Base-by-base conservation (phyloP, 2,113 vertebrate genomes). In the Buteo buteo region DNA sequence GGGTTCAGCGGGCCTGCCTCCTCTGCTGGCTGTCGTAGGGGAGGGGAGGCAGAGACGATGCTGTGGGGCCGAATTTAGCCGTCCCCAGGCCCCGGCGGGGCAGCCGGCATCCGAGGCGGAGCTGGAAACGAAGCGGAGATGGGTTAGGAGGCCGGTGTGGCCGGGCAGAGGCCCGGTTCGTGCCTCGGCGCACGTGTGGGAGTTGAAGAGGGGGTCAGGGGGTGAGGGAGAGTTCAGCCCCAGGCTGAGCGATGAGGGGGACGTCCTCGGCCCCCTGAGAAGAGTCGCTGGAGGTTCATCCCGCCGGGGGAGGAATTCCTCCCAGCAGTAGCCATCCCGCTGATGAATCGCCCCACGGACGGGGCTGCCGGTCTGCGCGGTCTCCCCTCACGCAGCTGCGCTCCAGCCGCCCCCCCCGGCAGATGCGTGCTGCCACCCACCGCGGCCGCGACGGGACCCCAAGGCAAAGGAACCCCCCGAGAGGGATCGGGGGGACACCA, bases 191-290 rank as follows among this genome's bases (percentile, higher is more conserved):
- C 83, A 6, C 13, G 72, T 70, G 94, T 47, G 73, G 64, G 97
- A 98, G 98, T 97, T 98, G 98, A 98, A 93, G n/a, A 91, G 34
- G 67, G 96, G 99, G 98, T 98, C 98, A 98, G 86, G 93, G 86
- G 98, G 98, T 99, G 98, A 99, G 90, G 49, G 71, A 83, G 97
- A 99, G 98, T 98, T 99, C 98, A 98, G 88, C 67, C 87, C 64
- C 88, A 25, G 87, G 93, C 82, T 98, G 98, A 98, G 96, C 15
- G 54, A 97, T 93, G 50, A 85, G 77, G 91, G 76, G 93, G 47
- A 71, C 19, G 86, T 91, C 95, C 89, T 88, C n/a, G 10, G 87
- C 86, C 88, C 49, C 49, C 58, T 3, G 18, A 97, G 84, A 74
- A 90, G 89, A 98, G 98, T 98, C 98, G 98, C 86, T 65, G 93